These are phyloP conservation scores for Urophycis tenuis DNA, from an alignment of 2,797 vertebrate species.

Conservation along the genomic window DNA sequence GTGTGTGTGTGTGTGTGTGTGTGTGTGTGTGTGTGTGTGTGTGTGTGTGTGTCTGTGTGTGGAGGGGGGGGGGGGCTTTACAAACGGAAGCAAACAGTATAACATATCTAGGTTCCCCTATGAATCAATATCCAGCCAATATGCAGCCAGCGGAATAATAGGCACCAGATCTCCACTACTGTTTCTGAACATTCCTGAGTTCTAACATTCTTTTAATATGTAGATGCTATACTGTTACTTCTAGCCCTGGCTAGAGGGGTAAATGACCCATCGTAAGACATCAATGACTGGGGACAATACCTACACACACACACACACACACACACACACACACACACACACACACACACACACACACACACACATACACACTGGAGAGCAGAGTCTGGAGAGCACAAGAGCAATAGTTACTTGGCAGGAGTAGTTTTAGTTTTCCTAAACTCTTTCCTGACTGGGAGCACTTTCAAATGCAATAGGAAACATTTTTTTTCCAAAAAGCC, in stretches of 20 bases:
- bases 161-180: not conserved
- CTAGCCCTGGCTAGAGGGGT: not conserved
- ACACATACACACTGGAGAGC: not conserved
- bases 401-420: conserved; percentile 48
- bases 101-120: not conserved
- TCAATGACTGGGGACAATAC: conserved; percentile 51
- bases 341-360: not conserved
- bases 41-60: too few relatives aligned
- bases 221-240: too few relatives aligned
- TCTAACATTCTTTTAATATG: not conserved
- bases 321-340: too few relatives aligned
- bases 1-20: too few relatives aligned
- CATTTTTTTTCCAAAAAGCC: not conserved
- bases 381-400: conserved; percentile 37
- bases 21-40: too few relatives aligned
- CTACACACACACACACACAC: conserved; percentile 15
- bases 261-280: conserved; percentile 37
- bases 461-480: not conserved
- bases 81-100: not conserved
- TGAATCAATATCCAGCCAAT: not conserved
- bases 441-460: conserved; percentile 1
- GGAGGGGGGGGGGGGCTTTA: too few relatives aligned
- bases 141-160: not conserved
- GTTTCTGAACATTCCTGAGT: not conserved
- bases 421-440: conserved; percentile 35